phyloP scores from a whole-genome alignment of 2,888 invertebrate genomes.

The Drosophila kanekoi region DNA sequence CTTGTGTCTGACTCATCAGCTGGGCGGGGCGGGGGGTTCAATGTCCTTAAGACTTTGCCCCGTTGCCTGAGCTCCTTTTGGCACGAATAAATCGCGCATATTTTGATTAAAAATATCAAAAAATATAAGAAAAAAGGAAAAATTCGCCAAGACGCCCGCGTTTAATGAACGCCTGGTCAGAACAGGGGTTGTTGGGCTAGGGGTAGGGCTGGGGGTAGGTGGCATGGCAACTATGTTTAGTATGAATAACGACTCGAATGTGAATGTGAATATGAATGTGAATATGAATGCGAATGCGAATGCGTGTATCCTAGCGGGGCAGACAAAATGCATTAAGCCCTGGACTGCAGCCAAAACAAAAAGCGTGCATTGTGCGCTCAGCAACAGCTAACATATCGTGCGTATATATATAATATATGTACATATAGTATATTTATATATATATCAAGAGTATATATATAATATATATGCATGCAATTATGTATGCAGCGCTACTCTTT shows the following conservation, averaged over 20 bases:
- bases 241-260: slow-evolving; percentile 34
- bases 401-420: not conserved
- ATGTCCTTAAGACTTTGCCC: slow-evolving; percentile 64
- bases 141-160: slow-evolving; percentile 17
- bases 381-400: slow-evolving; percentile 49
- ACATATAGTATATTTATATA: slow-evolving; percentile 8
- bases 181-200: not conserved
- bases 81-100: slow-evolving; percentile 75
- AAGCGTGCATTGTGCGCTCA: slow-evolving; percentile 70
- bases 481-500: slow-evolving; percentile 27
- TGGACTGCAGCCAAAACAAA: slow-evolving; percentile 62
- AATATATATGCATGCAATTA: slow-evolving; percentile 23
- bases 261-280: slow-evolving; percentile 14
- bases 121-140: slow-evolving; percentile 1
- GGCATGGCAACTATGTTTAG: slow-evolving; percentile 22
- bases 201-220: not conserved
- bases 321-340: slow-evolving; percentile 63
- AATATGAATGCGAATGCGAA: slow-evolving; percentile 17
- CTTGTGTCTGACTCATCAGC: slow-evolving; percentile 54
- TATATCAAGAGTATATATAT: slow-evolving; percentile 11
- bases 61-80: slow-evolving; percentile 44
- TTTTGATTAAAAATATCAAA: slow-evolving; percentile 72
- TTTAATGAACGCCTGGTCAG: slow-evolving; percentile 40
- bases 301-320: slow-evolving; percentile 50
- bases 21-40: slow-evolving; percentile 50